phyloP scores from a whole-genome alignment of 2,888 invertebrate species.

The Tipula confusa region DNA sequence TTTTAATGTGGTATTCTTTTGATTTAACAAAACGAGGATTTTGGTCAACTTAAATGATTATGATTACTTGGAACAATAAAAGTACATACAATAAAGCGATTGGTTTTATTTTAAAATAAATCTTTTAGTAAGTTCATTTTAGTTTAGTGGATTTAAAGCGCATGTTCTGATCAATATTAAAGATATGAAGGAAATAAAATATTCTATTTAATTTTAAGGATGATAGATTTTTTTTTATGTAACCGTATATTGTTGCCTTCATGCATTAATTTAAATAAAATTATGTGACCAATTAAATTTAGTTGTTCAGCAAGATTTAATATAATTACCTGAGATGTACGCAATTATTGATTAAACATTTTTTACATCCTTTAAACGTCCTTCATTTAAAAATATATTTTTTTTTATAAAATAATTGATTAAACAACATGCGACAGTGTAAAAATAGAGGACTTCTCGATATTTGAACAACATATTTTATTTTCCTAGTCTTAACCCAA shows the following conservation, averaged over 20 bases:
- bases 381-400: not conserved
- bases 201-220: not conserved
- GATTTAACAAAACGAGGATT: no score
- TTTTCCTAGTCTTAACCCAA: not conserved
- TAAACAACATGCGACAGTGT: no score
- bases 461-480: not conserved
- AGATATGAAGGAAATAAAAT: not conserved
- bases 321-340: not conserved
- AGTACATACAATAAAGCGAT: no score
- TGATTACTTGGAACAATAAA: no score
- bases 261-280: not conserved
- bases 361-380: not conserved
- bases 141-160: not conserved
- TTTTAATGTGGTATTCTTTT: no score
- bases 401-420: not conserved
- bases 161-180: slow-evolving; percentile 20
- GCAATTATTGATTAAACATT: not conserved
- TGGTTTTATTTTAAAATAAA: not conserved
- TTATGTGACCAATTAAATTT: not conserved
- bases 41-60: no score
- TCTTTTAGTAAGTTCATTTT: not conserved
- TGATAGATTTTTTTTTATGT: not conserved
- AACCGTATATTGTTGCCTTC: not conserved
- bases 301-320: not conserved
- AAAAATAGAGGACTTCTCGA: no score